Evolutionary conservation across 2,113 vertebrate species (phyloP), one percentile per base, ranked within the genome.

Genomic region (Rallus limicola): DNA sequence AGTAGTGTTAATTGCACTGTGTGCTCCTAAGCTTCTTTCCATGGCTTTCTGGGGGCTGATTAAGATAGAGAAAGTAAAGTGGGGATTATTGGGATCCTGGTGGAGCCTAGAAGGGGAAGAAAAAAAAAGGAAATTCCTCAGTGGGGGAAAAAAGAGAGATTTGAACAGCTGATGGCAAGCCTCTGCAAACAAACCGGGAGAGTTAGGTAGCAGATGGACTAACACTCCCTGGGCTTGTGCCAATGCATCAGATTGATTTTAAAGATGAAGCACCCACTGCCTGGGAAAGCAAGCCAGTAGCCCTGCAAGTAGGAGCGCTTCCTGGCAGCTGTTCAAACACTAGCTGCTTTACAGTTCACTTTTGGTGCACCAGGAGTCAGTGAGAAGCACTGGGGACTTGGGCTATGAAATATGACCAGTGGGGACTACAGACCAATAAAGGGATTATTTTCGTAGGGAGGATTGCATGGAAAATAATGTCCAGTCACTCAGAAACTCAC

Each of bases 311-410:
- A 90, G 93, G 94, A 97, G 88, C 72, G 1, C 77, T 93, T 94
- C 82, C 94, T 97, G 95, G 96, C 97, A 97, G 94, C 92, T 95
- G 86, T 82, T 96, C 97, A 94, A 93, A 84, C 79, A 81, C 91
- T 84, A 62, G 62, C 86, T 95, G 93, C 87, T 92, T 62, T 78
- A 50, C 40, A 67, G 93, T 88, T 93, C 2, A 0, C 78, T 93
- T 52, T 86, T 0, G 0, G 80, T 92, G 92, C 91, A 91, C 36
- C 77, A 58, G 70, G 81, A 84, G 72, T 48, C 77, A 82, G 38
- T 44, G 87, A 86, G 82, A 96, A 69, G 58, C 69, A 55, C 56
- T 59, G 58, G 81, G 67, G 67, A 79, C 70, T 50, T 69, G 31
- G 29, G n/a, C 25, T 79, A 31, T 93, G 87, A 95, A 96, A 96